Percentiles rank a stretch among this genome's conserved stretches.
Evolutionary conservation across 1,140 invertebrate genomes (phyloP).

Genomic region (Drosophila kurseongensis): DNA sequence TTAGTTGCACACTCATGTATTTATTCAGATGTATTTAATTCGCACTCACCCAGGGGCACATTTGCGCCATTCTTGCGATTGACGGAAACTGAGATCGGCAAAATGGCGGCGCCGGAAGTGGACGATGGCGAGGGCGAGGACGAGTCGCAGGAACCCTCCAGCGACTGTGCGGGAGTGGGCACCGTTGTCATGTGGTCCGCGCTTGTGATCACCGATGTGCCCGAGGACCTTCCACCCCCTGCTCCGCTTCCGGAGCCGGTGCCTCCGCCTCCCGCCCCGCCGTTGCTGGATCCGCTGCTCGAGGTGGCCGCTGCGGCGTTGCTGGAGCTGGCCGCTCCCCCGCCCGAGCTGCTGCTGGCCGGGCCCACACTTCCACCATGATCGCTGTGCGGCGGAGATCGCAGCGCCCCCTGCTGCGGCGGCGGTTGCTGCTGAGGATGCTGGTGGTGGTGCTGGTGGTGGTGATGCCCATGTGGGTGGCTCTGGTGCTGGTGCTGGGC

Average conservation of each 20-base stretch:
- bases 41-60: constrained; percentile 74
- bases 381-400: constrained; percentile 71
- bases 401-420: constrained; percentile 58
- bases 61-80: constrained; percentile 81
- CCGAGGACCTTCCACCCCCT: constrained; percentile 19
- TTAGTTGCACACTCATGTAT: neutral
- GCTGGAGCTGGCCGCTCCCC: constrained; percentile 74
- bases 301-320: constrained; percentile 79
- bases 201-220: constrained; percentile 66
- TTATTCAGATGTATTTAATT: too few relatives aligned
- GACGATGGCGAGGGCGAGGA: constrained; percentile 83
- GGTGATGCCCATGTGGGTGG: constrained; percentile 60
- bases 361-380: constrained; percentile 57
- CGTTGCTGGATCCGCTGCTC: constrained; percentile 71
- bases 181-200: constrained; percentile 78
- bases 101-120: constrained; percentile 74
- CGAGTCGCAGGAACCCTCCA: constrained; percentile 83
- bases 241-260: constrained; percentile 4
- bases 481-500: constrained; percentile 71
- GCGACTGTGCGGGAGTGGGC: constrained; percentile 78
- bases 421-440: constrained; percentile 69
- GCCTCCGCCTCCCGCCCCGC: constrained; percentile 14
- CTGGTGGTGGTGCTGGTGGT: constrained; percentile 26
- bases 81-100: constrained; percentile 79
- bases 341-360: constrained; percentile 55